Base-by-base conservation (phyloP, 2,113 vertebrate species). In the Phylloscopus trochilus region DNA sequence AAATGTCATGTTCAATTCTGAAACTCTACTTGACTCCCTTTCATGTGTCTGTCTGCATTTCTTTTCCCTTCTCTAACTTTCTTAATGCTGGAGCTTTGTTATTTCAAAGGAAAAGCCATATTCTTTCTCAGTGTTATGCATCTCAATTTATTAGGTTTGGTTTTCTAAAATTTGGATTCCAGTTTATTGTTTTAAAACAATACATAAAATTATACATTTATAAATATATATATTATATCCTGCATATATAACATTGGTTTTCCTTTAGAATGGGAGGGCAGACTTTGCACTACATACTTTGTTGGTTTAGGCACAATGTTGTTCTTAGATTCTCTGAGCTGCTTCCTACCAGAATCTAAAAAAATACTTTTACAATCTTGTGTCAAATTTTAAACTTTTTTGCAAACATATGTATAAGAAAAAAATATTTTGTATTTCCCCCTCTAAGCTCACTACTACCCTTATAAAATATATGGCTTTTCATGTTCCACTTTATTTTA, bases 391-490 rank as follows among this genome's bases (percentile, higher is more conserved):
- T 91, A 92, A 93, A 85, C 92, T 88, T 51, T 62, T 92, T 95
- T 88, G 83, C 46, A 97, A 97, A 96, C 82, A 94, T 73, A 96
- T 84, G 95, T 92, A 46, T 93, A 96, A 88, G 91, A 94, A 97
- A 97, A 96, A 94, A 88, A 81, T 94, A 96, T 81, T 95, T 83
- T 47, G 92, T 82, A 90, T 81, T 78, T 91, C 88, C 51, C 64
- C 60, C 76, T 84, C 58, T 95, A 95, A 90, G 89, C 92, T 97
- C 90, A 58, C 78, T 95, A 92, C 64, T 93, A 93, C 86, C 83
- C 86, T 93, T 97, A 98, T 94, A 98, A 98, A 97, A 98, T 95
- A 97, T 98, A 98, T 97, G 97, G 97, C 98, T 98, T 98, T 97
- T 97, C 94, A 96, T 51, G 81, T 87, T 87, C 70, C 80, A 90